These are phyloP conservation scores for Archips xylosteana DNA, from an alignment of 2,888 invertebrate species.

Conservation along the genomic window DNA sequence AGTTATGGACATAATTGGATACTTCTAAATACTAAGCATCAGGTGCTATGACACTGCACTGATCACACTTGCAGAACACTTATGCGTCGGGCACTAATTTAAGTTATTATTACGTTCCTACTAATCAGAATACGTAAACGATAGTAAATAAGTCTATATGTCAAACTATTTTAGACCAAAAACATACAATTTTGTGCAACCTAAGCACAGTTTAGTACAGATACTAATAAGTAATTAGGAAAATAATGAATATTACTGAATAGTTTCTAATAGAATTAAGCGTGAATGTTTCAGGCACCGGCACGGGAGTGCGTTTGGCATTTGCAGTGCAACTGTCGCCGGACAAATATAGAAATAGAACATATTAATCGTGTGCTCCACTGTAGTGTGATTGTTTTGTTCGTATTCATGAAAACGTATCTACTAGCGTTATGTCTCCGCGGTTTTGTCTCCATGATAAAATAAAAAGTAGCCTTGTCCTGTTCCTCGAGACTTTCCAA, in stretches of 20 bases:
- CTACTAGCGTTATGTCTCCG: no score
- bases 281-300: slow-evolving; percentile 12
- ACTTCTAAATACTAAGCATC: background rate
- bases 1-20: no score
- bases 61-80: slow-evolving; percentile 9
- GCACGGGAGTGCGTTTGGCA: slow-evolving; percentile 46
- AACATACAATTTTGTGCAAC: background rate
- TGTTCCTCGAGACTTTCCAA: no score
- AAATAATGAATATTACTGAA: background rate
- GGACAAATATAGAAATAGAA: slow-evolving; percentile 50
- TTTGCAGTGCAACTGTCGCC: slow-evolving; percentile 46
- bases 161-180: background rate
- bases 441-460: no score
- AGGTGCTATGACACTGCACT: slow-evolving; percentile 13
- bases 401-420: background rate
- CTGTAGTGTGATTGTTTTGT: slow-evolving; percentile 11
- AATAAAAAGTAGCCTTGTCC: no score
- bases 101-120: background rate
- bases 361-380: slow-evolving; percentile 37
- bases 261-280: background rate
- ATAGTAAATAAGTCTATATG: no score
- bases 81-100: background rate
- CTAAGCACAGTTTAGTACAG: no score
- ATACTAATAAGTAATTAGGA: no score
- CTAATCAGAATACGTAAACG: background rate